These are phyloP conservation scores for Rhinatrema bivittatum DNA, from an alignment of 2,797 vertebrate species.

Conservation along the genomic window DNA sequence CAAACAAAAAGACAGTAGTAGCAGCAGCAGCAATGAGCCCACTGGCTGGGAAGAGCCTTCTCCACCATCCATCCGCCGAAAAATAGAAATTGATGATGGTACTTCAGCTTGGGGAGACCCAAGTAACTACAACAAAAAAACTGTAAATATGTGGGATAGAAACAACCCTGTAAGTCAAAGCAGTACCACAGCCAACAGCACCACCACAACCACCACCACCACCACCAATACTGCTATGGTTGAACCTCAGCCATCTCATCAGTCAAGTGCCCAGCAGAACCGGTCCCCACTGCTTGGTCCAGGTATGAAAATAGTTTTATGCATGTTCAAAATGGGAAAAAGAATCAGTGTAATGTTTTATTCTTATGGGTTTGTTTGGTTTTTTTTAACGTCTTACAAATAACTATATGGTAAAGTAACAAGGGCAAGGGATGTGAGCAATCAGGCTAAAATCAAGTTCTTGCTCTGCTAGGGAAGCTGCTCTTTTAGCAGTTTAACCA, in stretches of 20 bases:
- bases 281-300: slow-evolving; percentile 80
- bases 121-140: slow-evolving; percentile 72
- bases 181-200: slow-evolving; percentile 64
- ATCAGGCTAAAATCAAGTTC: too few species aligned
- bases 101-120: slow-evolving; percentile 97
- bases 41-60: slow-evolving; percentile 97
- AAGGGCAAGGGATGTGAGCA: too few species aligned
- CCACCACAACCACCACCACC: slow-evolving; percentile 58
- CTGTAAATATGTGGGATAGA: slow-evolving; percentile 95
- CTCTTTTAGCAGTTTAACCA: too few species aligned
- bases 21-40: slow-evolving; percentile 65
- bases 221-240: slow-evolving; percentile 56
- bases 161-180: slow-evolving; percentile 78
- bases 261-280: slow-evolving; percentile 69
- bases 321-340: not conserved
- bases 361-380: rapidly evolving
- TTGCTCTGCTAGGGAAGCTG: too few species aligned
- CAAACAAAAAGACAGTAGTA: slow-evolving; percentile 59
- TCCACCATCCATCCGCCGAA: slow-evolving; percentile 89
- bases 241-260: slow-evolving; percentile 68
- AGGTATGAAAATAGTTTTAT: slow-evolving; percentile 58
- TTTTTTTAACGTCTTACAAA: too few species aligned
- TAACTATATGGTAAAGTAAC: too few species aligned
- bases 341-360: too few species aligned
- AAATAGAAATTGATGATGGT: slow-evolving; percentile 97